phyloP scores from a whole-genome alignment of 2,888 invertebrate species.

The Diaphora mendica region DNA sequence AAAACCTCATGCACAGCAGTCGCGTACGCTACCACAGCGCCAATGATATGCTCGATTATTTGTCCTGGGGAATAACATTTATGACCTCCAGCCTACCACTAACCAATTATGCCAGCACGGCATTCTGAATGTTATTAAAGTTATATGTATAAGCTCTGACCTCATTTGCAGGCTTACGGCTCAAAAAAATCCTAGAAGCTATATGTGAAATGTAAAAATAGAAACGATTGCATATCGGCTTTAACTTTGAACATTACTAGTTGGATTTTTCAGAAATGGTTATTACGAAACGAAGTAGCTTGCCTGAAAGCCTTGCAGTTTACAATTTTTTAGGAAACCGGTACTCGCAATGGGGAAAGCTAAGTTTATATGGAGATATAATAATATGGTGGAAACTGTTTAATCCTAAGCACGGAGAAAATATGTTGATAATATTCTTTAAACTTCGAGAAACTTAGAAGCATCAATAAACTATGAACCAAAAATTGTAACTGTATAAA shows the following conservation, averaged over 20 bases:
- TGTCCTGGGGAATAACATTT: too few relatives aligned
- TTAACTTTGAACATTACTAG: slow-evolving; percentile 11
- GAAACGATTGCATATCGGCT: slow-evolving; percentile 6
- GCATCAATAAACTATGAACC: too few relatives aligned
- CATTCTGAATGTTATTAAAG: not conserved
- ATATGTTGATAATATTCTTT: too few relatives aligned
- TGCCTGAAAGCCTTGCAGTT: not conserved
- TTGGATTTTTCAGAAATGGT: slow-evolving; percentile 8
- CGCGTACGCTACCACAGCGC: too few relatives aligned
- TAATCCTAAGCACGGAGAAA: too few relatives aligned
- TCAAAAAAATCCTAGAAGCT: not conserved
- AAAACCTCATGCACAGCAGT: too few relatives aligned
- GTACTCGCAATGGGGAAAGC: not conserved
- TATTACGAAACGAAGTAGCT: not conserved
- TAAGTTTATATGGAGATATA: not conserved
- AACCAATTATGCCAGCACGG: not conserved
- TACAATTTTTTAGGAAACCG: not conserved
- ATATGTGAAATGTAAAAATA: not conserved
- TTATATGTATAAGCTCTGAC: not conserved
- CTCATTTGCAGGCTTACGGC: not conserved
- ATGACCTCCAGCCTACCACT: too few relatives aligned
- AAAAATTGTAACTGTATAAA: too few relatives aligned
- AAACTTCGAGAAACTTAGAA: too few relatives aligned
- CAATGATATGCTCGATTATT: too few relatives aligned
- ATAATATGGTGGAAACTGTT: too few relatives aligned